Conservation (phyloP, 2,888 invertebrate genomes). For the Torymus aiolomorphi region DNA sequence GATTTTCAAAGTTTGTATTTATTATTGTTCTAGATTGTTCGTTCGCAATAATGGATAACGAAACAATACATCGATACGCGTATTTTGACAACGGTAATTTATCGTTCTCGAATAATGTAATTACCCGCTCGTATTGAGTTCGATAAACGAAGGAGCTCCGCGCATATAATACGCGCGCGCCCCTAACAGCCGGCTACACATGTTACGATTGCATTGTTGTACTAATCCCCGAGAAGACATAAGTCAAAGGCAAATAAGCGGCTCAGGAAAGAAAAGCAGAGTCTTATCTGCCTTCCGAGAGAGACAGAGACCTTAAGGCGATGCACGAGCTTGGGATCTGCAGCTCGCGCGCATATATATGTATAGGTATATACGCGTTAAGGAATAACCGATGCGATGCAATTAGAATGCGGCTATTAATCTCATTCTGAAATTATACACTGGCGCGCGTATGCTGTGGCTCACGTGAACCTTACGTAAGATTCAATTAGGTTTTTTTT, state of each 20-base stretch:
- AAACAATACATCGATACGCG: no score
- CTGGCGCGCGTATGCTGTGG: neutral
- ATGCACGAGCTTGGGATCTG: constrained; percentile 6
- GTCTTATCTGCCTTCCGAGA: constrained; percentile 21
- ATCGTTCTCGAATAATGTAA: no score
- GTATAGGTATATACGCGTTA: neutral
- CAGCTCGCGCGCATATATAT: no score
- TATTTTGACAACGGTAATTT: no score
- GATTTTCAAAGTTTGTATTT: no score
- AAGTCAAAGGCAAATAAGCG: constrained; percentile 30
- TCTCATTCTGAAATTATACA: constrained; percentile 24
- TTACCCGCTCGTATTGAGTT: no score
- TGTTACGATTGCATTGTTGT: constrained; percentile 12
- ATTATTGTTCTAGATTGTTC: no score
- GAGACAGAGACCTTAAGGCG: constrained; percentile 14
- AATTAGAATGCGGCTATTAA: constrained; percentile 31
- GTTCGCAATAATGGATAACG: no score
- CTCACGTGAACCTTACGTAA: constrained; percentile 19
- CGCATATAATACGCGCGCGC: no score
- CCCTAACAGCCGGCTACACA: no score
- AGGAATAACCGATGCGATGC: constrained; percentile 20
- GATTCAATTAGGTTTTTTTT: neutral
- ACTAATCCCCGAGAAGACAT: constrained; percentile 8
- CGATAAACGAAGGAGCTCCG: no score
- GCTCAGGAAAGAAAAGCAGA: constrained; percentile 22